A percentile compares a stretch with the other conserved stretches of the same genome.
phyloP scores from a whole-genome alignment of 2,888 invertebrate species.

The Tortrix viridana region DNA sequence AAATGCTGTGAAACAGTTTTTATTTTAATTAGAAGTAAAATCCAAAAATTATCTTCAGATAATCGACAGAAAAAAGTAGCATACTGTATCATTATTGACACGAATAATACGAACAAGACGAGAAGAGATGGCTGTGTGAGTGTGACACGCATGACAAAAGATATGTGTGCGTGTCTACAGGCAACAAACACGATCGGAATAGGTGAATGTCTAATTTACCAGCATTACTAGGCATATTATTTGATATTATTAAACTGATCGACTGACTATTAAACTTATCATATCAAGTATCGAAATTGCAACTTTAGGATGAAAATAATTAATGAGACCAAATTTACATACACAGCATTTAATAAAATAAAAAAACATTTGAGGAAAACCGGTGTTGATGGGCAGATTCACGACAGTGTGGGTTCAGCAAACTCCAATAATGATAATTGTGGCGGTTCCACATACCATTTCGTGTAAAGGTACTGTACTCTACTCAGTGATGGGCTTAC shows the following conservation, averaged over 20 bases:
- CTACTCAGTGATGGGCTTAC: background rate
- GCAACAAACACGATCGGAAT: background rate
- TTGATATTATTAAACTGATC: slow-evolving; percentile 2
- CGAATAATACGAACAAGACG: background rate
- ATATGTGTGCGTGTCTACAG: slow-evolving; percentile 4
- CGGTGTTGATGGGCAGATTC: background rate
- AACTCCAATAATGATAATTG: background rate
- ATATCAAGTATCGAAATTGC: slow-evolving; percentile 2
- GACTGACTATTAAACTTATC: too few relatives aligned
- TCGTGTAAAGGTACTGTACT: background rate
- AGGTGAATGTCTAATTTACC: slow-evolving; percentile 4
- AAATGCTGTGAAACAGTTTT: too few relatives aligned
- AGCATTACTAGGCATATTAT: background rate
- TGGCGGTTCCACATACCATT: slow-evolving; percentile 1
- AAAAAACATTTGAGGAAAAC: background rate
- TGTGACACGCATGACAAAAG: background rate
- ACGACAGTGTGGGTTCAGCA: background rate
- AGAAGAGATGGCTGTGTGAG: slow-evolving; percentile 1
- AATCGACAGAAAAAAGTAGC: background rate
- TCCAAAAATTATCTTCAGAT: background rate
- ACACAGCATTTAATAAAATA: slow-evolving; percentile 1
- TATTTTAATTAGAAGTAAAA: background rate
- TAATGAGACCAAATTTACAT: background rate
- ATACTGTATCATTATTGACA: background rate
- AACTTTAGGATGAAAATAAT: slow-evolving; percentile 1